A percentile compares a stretch with the other conserved stretches of the same genome.
phyloP scores from a whole-genome alignment of 2,888 invertebrate genomes.

The Thysanoteuthis rhombus region DNA sequence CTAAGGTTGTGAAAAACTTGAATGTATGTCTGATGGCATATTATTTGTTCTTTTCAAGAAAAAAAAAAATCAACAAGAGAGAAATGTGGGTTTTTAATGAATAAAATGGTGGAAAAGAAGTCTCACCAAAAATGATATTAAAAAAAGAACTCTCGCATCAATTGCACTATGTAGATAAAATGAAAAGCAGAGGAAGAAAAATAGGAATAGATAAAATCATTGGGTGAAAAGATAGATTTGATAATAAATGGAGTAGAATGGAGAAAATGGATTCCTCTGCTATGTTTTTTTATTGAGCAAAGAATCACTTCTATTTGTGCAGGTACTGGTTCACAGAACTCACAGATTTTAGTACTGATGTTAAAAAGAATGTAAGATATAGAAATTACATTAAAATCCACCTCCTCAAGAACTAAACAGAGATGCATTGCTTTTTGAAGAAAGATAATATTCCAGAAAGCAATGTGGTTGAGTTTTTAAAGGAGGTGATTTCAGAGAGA shows the following conservation, averaged over 20 bases:
- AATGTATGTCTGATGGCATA: too few relatives aligned
- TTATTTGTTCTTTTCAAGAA: too few relatives aligned
- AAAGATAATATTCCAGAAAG: too few relatives aligned
- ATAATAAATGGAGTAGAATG: neutral
- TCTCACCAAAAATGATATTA: too few relatives aligned
- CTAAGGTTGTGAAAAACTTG: too few relatives aligned
- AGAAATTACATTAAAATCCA: neutral
- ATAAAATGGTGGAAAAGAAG: neutral
- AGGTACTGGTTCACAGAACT: neutral
- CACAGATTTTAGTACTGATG: neutral
- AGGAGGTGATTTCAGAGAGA: too few relatives aligned
- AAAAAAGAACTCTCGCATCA: neutral
- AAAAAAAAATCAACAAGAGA: too few relatives aligned
- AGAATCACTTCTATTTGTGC: neutral
- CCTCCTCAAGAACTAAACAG: neutral
- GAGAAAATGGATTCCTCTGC: neutral
- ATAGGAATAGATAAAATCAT: neutral
- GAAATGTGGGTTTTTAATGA: neutral
- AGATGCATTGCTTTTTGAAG: neutral
- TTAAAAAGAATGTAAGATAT: neutral
- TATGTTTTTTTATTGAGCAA: neutral
- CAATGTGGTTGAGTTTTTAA: too few relatives aligned
- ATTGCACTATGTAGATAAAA: neutral
- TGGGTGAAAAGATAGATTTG: neutral
- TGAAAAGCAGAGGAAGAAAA: neutral